Evolutionary conservation across 30 jellyfish, hydroid and myxozoan genomes (phyloP).

Genomic region (Aurelia sp.): DNA sequence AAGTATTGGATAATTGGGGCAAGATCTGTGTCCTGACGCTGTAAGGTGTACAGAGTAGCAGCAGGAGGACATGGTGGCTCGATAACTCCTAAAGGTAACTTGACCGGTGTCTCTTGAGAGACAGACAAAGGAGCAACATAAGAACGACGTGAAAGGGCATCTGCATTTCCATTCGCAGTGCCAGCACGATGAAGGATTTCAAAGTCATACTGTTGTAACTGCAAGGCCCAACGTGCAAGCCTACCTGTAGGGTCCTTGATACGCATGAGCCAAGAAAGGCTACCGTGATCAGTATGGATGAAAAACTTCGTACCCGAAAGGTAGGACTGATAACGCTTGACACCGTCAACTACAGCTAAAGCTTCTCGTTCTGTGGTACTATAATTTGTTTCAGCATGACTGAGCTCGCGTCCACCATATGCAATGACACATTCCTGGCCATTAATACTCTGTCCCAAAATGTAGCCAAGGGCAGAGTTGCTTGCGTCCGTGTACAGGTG

Average conservation of each 20-base stretch:
- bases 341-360: conserved; percentile 56
- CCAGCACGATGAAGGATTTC: conserved; percentile 66
- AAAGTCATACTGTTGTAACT: conserved; percentile 50
- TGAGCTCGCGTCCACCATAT: conserved; percentile 52
- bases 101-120: not conserved
- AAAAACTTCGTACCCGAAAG: conserved; percentile 11
- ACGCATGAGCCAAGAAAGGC: conserved; percentile 44
- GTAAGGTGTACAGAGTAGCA: not conserved
- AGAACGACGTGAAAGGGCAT: conserved; percentile 16
- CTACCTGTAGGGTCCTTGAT: conserved; percentile 55
- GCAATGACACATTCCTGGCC: conserved; percentile 42
- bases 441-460: conserved; percentile 34
- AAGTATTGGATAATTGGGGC: not conserved
- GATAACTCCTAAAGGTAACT: not conserved
- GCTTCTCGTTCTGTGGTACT: conserved; percentile 70
- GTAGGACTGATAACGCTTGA: conserved; percentile 43
- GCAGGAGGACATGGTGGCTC: not conserved
- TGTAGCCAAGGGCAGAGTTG: conserved; percentile 37
- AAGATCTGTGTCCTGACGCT: not conserved
- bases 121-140: not conserved
- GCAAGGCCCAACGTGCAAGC: conserved; percentile 64
- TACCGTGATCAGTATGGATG: conserved; percentile 21
- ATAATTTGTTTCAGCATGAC: conserved; percentile 31
- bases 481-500: conserved; percentile 65
- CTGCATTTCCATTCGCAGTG: conserved; percentile 3